These are phyloP conservation scores for Oryctolagus cuniculus DNA, from an alignment of 2,113 vertebrate species.

Conservation along the genomic window mOryCun1.1 NC_091440.1:45714001-45714500, in stretches of 20 bases:
- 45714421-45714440: background rate
- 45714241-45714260: conserved; percentile 26
- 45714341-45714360: background rate
- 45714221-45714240: background rate
- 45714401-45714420: background rate
- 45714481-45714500: background rate
- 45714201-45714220: conserved; percentile 54
- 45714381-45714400: background rate
- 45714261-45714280: conserved; percentile 22
- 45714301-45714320: background rate
- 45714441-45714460: background rate
- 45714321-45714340: conserved; percentile 13
- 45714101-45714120: conserved; percentile 46
- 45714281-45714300: background rate
- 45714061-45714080: conserved; percentile 59
- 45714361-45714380: background rate
- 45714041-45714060: conserved; percentile 33
- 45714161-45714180: conserved; percentile 54
- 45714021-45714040: conserved; percentile 65
- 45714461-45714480: background rate
- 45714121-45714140: conserved; percentile 59
- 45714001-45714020: conserved; percentile 58
- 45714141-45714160: conserved; percentile 20
- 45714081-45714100: conserved; percentile 20
- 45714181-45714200: background rate